These are phyloP conservation scores for Tragopan temminckii DNA, from an alignment of 2,797 vertebrate genomes.

Conservation along the genomic window DNA sequence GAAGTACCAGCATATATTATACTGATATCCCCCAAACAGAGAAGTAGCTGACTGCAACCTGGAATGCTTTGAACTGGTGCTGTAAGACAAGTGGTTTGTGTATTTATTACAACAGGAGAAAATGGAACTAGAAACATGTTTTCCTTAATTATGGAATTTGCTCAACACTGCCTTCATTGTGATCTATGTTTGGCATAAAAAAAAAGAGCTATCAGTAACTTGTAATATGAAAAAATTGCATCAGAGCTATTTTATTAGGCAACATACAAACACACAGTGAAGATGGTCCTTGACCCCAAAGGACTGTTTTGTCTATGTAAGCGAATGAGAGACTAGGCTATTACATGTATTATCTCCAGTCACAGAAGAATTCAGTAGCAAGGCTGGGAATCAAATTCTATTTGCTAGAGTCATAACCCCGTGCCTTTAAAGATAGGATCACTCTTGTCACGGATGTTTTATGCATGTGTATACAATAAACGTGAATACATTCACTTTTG, in stretches of 20 bases:
- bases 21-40: conserved; percentile 30
- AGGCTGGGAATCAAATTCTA: background rate
- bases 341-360: background rate
- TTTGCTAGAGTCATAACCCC: background rate
- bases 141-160: conserved; percentile 31
- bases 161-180: conserved; percentile 7
- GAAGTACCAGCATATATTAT: conserved; percentile 46
- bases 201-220: background rate
- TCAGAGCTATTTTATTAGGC: background rate
- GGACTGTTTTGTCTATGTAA: background rate
- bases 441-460: background rate
- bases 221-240: conserved; percentile 1
- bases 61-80: conserved; percentile 44
- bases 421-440: background rate
- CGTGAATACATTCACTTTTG: background rate
- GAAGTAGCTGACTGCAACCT: conserved; percentile 35
- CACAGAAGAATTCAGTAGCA: background rate
- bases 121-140: conserved; percentile 29
- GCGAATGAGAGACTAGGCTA: background rate
- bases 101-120: conserved; percentile 46
- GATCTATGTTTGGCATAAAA: background rate
- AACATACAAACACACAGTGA: background rate
- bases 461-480: background rate
- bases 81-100: conserved; percentile 31
- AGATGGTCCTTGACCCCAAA: background rate